Percentiles rank a stretch among this genome's conserved stretches.
These are phyloP conservation scores for Flexamia atlantica DNA, from an alignment of 2,888 invertebrate genomes.

Conservation along the genomic window DNA sequence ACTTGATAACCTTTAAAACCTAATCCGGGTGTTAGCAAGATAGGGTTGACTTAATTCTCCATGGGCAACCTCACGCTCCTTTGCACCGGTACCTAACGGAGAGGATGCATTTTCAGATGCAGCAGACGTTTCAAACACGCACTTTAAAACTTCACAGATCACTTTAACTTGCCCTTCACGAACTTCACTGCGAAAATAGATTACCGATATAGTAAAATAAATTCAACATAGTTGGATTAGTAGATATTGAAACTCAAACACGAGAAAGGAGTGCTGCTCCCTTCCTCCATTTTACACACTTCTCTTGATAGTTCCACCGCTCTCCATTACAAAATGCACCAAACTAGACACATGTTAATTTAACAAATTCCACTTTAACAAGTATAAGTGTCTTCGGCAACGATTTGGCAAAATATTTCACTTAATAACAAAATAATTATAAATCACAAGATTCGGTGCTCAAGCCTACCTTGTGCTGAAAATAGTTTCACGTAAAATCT, in stretches of 20 bases:
- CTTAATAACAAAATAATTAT: slow-evolving; percentile 62
- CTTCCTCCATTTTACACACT: slow-evolving; percentile 61
- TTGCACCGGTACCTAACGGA: slow-evolving; percentile 46
- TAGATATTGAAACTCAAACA: slow-evolving; percentile 56
- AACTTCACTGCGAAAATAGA: slow-evolving; percentile 48
- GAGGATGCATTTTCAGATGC: neutral
- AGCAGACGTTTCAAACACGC: neutral
- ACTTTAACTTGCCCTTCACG: neutral
- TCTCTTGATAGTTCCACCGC: slow-evolving; percentile 58
- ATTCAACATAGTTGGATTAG: slow-evolving; percentile 45
- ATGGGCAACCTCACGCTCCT: slow-evolving; percentile 26
- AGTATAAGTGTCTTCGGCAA: slow-evolving; percentile 34
- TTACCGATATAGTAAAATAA: slow-evolving; percentile 49
- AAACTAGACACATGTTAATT: slow-evolving; percentile 33
- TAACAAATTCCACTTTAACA: slow-evolving; percentile 6
- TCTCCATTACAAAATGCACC: slow-evolving; percentile 58
- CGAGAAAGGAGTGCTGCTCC: slow-evolving; percentile 64
- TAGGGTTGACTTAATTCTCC: slow-evolving; percentile 40
- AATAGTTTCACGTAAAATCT: slow-evolving; percentile 72
- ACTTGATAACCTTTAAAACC: neutral
- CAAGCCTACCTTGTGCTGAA: slow-evolving; percentile 70
- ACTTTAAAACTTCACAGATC: slow-evolving; percentile 15
- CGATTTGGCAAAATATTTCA: slow-evolving; percentile 58
- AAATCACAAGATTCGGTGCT: slow-evolving; percentile 58
- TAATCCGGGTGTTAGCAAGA: neutral